These are phyloP conservation scores for Urechis unicinctus DNA, from an alignment of 2,888 invertebrate genomes.

Conservation along the genomic window DNA sequence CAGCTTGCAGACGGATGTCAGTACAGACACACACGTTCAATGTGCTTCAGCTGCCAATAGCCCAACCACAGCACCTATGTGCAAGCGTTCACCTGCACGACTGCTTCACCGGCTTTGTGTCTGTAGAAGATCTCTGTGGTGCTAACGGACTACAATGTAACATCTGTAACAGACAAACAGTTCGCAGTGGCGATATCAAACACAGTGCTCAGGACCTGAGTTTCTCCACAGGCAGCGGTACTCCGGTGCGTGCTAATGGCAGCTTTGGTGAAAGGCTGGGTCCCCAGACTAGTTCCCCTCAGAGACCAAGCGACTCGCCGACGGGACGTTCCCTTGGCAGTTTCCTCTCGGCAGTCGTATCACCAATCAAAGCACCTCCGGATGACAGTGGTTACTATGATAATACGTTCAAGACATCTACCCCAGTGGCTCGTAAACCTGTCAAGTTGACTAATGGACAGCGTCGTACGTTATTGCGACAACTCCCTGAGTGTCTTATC, in stretches of 20 bases:
- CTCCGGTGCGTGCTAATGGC: no score
- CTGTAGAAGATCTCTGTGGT: slow-evolving; percentile 35
- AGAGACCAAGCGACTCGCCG: not conserved
- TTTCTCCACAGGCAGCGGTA: no score
- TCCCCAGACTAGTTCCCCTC: not conserved
- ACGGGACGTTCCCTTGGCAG: no score
- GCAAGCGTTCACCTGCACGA: slow-evolving; percentile 37
- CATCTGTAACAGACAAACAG: slow-evolving; percentile 7
- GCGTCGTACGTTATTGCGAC: slow-evolving; percentile 37
- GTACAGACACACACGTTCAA: slow-evolving; percentile 43
- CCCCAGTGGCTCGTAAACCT: slow-evolving; percentile 26
- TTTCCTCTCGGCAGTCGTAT: slow-evolving; percentile 24
- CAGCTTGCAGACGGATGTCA: slow-evolving; percentile 35
- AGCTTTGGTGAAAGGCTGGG: not conserved
- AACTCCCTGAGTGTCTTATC: slow-evolving; percentile 44
- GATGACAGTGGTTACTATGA: slow-evolving; percentile 40
- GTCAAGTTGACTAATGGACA: slow-evolving; percentile 26
- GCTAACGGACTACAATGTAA: slow-evolving; percentile 29
- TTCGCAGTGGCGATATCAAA: no score
- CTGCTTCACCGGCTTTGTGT: slow-evolving; percentile 42
- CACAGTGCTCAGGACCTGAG: no score
- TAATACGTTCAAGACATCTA: slow-evolving; percentile 37
- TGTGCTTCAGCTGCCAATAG: slow-evolving; percentile 42
- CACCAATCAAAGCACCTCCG: slow-evolving; percentile 28
- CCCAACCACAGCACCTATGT: slow-evolving; percentile 27